These are phyloP conservation scores for Hippoglossus hippoglossus DNA, from an alignment of 2,797 vertebrate species.

Conservation along the genomic window DNA sequence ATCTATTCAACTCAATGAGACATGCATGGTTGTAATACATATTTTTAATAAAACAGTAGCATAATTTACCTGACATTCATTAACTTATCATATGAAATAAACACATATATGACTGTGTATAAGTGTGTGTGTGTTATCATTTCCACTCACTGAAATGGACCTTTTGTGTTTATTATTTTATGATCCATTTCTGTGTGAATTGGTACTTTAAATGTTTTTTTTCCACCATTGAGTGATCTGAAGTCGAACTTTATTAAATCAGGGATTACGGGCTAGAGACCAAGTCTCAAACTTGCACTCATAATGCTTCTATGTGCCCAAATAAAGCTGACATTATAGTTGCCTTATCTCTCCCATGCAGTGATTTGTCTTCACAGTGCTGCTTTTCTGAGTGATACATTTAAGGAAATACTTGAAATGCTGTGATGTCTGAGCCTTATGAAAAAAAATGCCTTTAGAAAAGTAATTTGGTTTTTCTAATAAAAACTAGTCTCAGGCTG, in stretches of 20 bases:
- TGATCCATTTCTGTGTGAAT: no score
- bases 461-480: slow-evolving; percentile 10
- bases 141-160: neutral
- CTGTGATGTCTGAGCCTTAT: neutral
- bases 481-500: neutral
- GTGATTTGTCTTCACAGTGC: slow-evolving; percentile 35
- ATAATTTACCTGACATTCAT: no score
- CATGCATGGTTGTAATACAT: neutral
- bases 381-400: neutral
- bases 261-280: neutral
- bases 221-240: neutral
- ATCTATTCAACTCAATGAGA: no score
- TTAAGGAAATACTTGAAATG: slow-evolving; percentile 11
- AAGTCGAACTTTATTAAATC: neutral
- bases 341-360: slow-evolving; percentile 48
- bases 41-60: neutral
- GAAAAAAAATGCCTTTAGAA: slow-evolving; percentile 4
- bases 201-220: neutral
- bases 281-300: slow-evolving; percentile 4
- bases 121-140: neutral
- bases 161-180: no score
- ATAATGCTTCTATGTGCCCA: neutral
- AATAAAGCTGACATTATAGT: slow-evolving; percentile 22
- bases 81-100: no score
- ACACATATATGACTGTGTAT: no score